Evolutionary conservation across 2,113 vertebrate genomes (phyloP).

Genomic region (Perognathus longimembris): DNA sequence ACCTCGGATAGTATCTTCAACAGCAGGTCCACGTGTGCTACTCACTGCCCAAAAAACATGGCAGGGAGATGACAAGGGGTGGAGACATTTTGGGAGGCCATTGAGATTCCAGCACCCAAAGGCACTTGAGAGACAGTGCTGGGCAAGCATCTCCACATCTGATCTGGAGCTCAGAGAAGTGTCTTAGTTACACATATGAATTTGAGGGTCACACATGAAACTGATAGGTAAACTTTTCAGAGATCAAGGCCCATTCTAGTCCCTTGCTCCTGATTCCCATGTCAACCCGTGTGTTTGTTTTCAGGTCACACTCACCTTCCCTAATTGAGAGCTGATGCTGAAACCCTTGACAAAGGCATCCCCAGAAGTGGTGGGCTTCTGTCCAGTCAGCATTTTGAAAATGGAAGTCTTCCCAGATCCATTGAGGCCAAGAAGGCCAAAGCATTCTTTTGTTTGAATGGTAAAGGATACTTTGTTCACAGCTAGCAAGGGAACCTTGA

Average conservation of each 20-base stretch:
- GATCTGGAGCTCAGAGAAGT: neutral
- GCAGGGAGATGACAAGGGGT: neutral
- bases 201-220: neutral
- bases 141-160: neutral
- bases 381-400: constrained; percentile 93
- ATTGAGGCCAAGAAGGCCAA: constrained; percentile 92
- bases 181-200: neutral
- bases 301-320: neutral
- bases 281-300: neutral
- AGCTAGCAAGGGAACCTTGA: neutral
- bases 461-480: constrained; percentile 58
- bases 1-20: neutral
- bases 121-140: neutral
- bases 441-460: constrained; percentile 85
- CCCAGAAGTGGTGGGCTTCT: constrained; percentile 89
- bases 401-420: constrained; percentile 93
- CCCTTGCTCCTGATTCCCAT: neutral
- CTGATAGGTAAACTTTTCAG: neutral
- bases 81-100: neutral
- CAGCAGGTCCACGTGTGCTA: neutral
- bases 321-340: constrained; percentile 77
- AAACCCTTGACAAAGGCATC: constrained; percentile 89
- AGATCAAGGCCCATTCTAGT: neutral
- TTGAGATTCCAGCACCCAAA: neutral
- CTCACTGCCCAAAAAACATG: neutral